Evolutionary conservation across 2,113 vertebrate genomes (phyloP).

Genomic region (Forbesichthys papilliferus): DNA sequence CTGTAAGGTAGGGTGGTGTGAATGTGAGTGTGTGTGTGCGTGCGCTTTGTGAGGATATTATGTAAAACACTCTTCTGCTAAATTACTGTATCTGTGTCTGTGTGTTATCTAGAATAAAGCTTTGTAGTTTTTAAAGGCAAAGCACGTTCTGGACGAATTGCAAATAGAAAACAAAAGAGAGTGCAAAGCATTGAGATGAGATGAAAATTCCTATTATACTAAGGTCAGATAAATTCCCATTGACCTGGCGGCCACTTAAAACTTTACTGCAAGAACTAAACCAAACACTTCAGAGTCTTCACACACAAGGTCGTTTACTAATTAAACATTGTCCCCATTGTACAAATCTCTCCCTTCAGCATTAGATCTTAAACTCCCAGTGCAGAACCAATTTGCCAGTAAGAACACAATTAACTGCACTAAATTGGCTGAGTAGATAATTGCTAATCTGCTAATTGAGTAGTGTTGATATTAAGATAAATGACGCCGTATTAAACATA

Average conservation of each 20-base stretch:
- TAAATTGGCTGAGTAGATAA: constrained; percentile 5
- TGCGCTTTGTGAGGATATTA: constrained; percentile 52
- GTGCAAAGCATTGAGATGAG: not conserved
- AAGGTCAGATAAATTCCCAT: not conserved
- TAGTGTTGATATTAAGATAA: constrained; percentile 6
- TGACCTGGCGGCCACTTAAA: not conserved
- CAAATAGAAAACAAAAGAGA: constrained; percentile 24
- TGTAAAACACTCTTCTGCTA: constrained; percentile 48
- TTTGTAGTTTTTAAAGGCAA: constrained; percentile 18
- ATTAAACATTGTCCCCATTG: not conserved
- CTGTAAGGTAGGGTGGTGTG: constrained; percentile 80
- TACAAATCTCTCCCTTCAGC: not conserved
- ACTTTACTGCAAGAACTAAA: not conserved
- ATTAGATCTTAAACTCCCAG: not conserved
- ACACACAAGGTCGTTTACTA: too few species aligned
- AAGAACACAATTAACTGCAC: not conserved
- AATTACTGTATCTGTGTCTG: constrained; percentile 60
- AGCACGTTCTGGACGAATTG: constrained; percentile 23
- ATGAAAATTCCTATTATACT: not conserved
- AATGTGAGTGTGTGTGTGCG: constrained; percentile 11
- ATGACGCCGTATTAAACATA: not conserved
- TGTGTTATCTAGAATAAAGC: constrained; percentile 21
- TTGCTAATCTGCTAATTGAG: not conserved
- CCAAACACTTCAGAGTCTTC: not conserved
- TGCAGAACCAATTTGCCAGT: constrained; percentile 1